A percentile compares a stretch with the other conserved stretches of the same genome.
phyloP scores from a whole-genome alignment of 2,797 vertebrate species.

The Diplodus puntazzo region DNA sequence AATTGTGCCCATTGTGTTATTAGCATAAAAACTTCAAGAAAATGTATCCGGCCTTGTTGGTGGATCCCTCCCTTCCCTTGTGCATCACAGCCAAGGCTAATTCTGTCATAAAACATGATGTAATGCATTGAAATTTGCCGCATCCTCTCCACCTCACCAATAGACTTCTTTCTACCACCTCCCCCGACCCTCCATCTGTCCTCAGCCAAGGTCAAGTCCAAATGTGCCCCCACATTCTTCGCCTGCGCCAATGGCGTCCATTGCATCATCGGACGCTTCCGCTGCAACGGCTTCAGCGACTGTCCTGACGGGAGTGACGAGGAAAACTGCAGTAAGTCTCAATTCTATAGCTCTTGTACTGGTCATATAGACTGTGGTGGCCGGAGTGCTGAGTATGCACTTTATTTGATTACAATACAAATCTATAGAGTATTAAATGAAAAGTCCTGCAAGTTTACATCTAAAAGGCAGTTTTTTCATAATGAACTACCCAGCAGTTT shows the following conservation, averaged over 20 bases:
- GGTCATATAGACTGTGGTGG: background rate
- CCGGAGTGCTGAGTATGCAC: background rate
- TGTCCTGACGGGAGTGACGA: conserved; percentile 97
- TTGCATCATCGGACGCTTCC: conserved; percentile 98
- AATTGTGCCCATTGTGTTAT: conserved; percentile 7
- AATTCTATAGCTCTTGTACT: background rate
- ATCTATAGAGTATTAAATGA: conserved; percentile 15
- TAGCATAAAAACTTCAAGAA: conserved; percentile 6
- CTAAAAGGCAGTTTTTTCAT: background rate
- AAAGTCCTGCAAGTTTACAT: background rate
- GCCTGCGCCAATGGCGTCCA: conserved; percentile 94
- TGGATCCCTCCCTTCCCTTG: background rate
- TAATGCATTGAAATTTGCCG: conserved; percentile 35
- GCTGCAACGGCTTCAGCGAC: conserved; percentile 95
- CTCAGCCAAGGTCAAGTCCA: conserved; percentile 93
- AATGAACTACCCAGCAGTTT: background rate
- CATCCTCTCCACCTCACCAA: conserved; percentile 26
- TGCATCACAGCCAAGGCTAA: conserved; percentile 40
- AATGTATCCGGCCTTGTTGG: background rate
- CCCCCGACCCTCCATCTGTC: conserved; percentile 25
- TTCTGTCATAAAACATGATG: conserved; percentile 52
- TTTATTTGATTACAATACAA: conserved; percentile 2
- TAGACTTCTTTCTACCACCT: conserved; percentile 21
- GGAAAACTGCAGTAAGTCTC: conserved; percentile 97
- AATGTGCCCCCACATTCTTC: conserved; percentile 94